Evolutionary conservation across 1,140 invertebrate genomes (phyloP), one percentile per base, ranked within the genome.

Genomic region (Pissodes strobi): DNA sequence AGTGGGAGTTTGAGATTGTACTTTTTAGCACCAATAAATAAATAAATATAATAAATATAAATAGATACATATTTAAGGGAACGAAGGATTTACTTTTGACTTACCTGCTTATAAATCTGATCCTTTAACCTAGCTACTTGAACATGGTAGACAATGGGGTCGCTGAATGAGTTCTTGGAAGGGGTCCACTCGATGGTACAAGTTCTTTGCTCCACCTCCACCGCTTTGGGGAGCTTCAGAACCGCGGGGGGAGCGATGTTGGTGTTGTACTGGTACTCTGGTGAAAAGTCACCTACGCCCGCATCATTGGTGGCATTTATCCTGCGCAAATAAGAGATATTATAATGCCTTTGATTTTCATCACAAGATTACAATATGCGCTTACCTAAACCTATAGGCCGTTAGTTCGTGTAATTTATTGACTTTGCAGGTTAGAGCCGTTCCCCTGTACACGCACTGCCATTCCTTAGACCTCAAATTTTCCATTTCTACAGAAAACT

Each of bases 301-400:
- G 90, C 91, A 74, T 90, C 88, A 78, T 92, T 94, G 53, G 86
- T 84, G 38, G 92, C 92, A 69, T 85, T 89, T 70, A 95, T 91
- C 55, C 91, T 65, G 22, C 12, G 21, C 39, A 59, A 39, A 51
- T 15, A 27, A 51, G 9, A n/a, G 12, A 23, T 22, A 49, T 27
- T 13, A n/a, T n/a, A n/a, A n/a, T n/a, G n/a, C n/a, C n/a, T n/a
- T n/a, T n/a, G n/a, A n/a, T n/a, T n/a, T n/a, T n/a, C n/a, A n/a
- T n/a, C n/a, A n/a, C n/a, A n/a, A n/a, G n/a, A n/a, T n/a, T n/a
- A n/a, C n/a, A n/a, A n/a, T n/a, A n/a, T n/a, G n/a, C n/a, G 38
- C 56, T 43, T 48, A 65, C 63, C 63, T 83, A 79, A 95, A 94
- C 71, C 83, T 84, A 77, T 95, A 95, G 15, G 80, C 79, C 1